These are phyloP conservation scores for Psammodynastes pulverulentus DNA, from an alignment of 2,113 vertebrate genomes.

Conservation along the genomic window DNA sequence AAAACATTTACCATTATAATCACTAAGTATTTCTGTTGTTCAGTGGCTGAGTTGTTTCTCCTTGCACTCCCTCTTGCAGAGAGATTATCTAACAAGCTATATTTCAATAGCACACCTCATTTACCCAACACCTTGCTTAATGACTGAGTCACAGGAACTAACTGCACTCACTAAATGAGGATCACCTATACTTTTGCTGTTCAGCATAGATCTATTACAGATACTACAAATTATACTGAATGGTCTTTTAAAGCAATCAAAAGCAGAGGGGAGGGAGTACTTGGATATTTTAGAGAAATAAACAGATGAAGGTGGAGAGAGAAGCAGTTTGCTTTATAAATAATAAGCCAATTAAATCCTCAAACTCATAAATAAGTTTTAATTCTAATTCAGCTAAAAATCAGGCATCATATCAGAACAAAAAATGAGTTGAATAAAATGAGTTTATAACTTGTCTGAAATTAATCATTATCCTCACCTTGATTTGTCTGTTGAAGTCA, in stretches of 20 bases:
- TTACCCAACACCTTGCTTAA: not conserved
- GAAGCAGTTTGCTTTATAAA: not conserved
- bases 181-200: not conserved
- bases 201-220: not conserved
- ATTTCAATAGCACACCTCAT: not conserved
- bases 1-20: not conserved
- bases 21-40: not conserved
- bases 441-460: not conserved
- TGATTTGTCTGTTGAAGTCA: slow-evolving; percentile 78
- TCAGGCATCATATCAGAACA: slow-evolving; percentile 7
- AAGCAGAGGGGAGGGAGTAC: not conserved
- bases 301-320: not conserved
- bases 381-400: not conserved
- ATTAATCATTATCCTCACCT: slow-evolving; percentile 71
- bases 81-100: not conserved
- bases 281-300: not conserved
- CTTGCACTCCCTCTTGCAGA: not conserved
- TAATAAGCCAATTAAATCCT: not conserved
- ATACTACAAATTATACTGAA: slow-evolving; percentile 5
- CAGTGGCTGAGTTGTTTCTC: not conserved
- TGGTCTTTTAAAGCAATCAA: not conserved
- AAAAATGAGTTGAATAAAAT: not conserved
- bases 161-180: not conserved
- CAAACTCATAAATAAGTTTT: not conserved
- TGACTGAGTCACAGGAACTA: not conserved